These are phyloP conservation scores for Himalopsyche anomala DNA, from an alignment of 2,888 invertebrate species.

Conservation along the genomic window DNA sequence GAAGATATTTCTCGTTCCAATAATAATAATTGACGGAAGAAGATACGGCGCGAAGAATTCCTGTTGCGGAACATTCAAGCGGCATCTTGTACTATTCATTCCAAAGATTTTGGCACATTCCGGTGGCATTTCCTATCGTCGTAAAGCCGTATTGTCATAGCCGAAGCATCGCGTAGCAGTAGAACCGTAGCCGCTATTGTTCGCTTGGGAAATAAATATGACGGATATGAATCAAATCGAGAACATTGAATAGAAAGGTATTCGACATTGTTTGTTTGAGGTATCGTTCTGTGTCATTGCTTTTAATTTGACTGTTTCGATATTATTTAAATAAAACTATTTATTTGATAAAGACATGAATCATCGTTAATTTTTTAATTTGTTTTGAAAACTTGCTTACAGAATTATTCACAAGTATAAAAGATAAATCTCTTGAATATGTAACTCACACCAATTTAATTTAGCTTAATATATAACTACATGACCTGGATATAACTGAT, in stretches of 20 bases:
- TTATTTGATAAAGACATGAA: neutral
- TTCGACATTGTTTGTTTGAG: neutral
- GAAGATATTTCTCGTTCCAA: neutral
- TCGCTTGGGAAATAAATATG: slow-evolving; percentile 10
- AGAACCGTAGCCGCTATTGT: slow-evolving; percentile 3
- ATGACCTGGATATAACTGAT: too few relatives aligned
- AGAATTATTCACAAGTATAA: too few relatives aligned
- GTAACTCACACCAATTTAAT: too few relatives aligned
- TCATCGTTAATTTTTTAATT: too few relatives aligned
- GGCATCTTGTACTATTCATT: slow-evolving; percentile 38
- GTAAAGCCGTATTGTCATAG: neutral
- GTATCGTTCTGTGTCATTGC: neutral
- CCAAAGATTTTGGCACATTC: slow-evolving; percentile 17
- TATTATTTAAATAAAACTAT: neutral
- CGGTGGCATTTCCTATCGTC: neutral
- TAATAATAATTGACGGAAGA: slow-evolving; percentile 32
- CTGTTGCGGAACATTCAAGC: slow-evolving; percentile 13
- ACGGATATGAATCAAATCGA: slow-evolving; percentile 35
- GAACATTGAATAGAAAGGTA: slow-evolving; percentile 5
- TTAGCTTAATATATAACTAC: too few relatives aligned
- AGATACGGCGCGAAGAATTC: neutral
- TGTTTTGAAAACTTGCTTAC: too few relatives aligned
- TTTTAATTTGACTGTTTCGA: neutral
- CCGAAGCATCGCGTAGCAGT: neutral
- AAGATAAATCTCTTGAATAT: too few relatives aligned